Conservation (phyloP, 2,113 vertebrate species). For the Petaurus breviceps region DNA sequence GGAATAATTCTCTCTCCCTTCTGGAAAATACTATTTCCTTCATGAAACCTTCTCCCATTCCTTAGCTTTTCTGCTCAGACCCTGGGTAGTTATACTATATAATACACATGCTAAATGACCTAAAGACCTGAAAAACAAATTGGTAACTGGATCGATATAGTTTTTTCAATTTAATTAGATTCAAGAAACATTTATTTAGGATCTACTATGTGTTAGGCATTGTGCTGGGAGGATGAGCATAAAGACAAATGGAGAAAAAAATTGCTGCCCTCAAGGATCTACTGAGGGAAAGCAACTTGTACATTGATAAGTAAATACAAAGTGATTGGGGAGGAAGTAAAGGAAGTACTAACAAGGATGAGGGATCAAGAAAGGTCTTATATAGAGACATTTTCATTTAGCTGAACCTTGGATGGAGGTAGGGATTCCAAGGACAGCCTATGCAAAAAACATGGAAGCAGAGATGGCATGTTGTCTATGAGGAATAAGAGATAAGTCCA, state of each 20-base stretch:
- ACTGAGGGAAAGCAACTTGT: neutral
- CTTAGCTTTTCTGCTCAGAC: neutral
- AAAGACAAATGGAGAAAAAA: neutral
- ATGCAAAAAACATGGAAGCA: neutral
- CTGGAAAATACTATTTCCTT: neutral
- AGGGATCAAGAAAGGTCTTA: neutral
- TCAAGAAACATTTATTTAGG: neutral
- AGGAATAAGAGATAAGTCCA: neutral
- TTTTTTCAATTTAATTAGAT: neutral
- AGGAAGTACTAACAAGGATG: neutral
- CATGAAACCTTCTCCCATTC: neutral
- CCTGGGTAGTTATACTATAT: neutral
- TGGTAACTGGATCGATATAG: neutral
- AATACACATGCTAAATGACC: neutral
- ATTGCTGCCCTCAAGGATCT: neutral
- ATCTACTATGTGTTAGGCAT: neutral
- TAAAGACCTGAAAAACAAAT: neutral
- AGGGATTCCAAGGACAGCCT: neutral
- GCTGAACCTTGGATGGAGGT: neutral
- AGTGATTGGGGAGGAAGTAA: neutral
- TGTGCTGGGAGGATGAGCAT: neutral
- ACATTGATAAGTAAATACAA: neutral
- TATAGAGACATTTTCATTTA: neutral
- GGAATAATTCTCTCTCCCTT: neutral
- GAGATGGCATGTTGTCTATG: neutral